Conservation (phyloP, 2,797 vertebrate genomes). For the Melanotaenia parkinsoni region DNA sequence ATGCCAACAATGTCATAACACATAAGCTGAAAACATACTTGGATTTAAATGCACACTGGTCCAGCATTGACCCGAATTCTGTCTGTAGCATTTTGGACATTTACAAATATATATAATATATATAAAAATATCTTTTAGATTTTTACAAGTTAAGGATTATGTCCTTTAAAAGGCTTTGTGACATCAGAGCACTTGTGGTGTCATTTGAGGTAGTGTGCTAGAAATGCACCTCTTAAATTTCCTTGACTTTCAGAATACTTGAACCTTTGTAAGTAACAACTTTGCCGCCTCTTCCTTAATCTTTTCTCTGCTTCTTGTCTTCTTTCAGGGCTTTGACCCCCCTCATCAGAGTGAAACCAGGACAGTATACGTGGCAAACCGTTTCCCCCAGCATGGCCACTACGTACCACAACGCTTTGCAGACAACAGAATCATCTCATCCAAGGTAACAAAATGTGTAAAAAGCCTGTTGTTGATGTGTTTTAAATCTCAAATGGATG, state of each 20-base stretch:
- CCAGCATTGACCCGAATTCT: too few relatives aligned
- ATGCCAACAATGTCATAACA: not conserved
- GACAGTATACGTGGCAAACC: slow-evolving; percentile 97
- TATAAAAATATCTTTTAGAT: not conserved
- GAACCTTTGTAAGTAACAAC: slow-evolving; percentile 19
- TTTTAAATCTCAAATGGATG: too few relatives aligned
- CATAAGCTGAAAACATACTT: not conserved
- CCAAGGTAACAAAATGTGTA: slow-evolving; percentile 86
- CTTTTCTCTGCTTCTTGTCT: not conserved
- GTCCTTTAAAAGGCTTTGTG: not conserved
- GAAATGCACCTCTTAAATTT: too few relatives aligned
- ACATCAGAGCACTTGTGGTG: not conserved
- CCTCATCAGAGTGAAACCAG: slow-evolving; percentile 97
- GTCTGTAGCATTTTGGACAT: too few relatives aligned
- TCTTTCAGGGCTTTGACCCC: slow-evolving; percentile 93
- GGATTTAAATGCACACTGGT: too few relatives aligned
- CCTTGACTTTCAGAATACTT: too few relatives aligned
- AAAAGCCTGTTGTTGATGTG: not conserved
- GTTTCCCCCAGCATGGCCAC: slow-evolving; percentile 94
- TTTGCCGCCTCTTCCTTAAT: not conserved
- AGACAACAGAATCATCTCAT: slow-evolving; percentile 98
- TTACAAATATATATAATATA: not conserved
- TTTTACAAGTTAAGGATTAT: not conserved
- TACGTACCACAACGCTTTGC: slow-evolving; percentile 96
- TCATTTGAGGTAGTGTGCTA: too few relatives aligned